phyloP scores from a whole-genome alignment of 2,888 invertebrate genomes.

The Protula sp. region DNA sequence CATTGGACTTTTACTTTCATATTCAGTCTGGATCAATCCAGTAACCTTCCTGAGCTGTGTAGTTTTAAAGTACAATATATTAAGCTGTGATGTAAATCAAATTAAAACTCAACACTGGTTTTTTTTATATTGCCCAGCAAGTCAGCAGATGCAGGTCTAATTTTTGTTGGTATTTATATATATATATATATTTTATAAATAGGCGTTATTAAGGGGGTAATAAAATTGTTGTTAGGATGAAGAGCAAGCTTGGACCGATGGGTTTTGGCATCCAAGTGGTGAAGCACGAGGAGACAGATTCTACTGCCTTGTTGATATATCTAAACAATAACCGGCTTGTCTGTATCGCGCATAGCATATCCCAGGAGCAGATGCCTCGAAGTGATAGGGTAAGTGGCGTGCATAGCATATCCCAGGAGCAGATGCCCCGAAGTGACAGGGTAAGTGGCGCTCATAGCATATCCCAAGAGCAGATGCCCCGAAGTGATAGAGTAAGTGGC shows the following conservation, averaged over 20 bases:
- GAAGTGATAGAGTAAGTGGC: conserved; percentile 10
- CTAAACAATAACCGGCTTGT: conserved; percentile 20
- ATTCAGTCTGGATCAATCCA: too few species aligned
- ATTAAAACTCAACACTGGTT: too few species aligned
- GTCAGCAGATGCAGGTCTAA: too few species aligned
- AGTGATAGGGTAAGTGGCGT: conserved; percentile 18
- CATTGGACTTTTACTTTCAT: too few species aligned
- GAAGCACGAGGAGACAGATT: conserved; percentile 4
- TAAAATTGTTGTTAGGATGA: too few species aligned
- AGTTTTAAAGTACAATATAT: too few species aligned
- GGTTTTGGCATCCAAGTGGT: conserved; percentile 9
- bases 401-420: conserved; percentile 12
- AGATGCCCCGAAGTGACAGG: conserved; percentile 12
- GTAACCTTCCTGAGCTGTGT: too few species aligned
- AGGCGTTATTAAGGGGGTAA: too few species aligned
- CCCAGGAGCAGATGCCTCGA: conserved; percentile 10
- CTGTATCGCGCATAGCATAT: conserved; percentile 16
- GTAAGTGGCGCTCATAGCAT: conserved; percentile 21
- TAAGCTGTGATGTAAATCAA: too few species aligned
- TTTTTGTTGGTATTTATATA: too few species aligned
- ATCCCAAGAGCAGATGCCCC: conserved; percentile 11
- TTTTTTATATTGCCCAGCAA: too few species aligned
- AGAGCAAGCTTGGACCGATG: neutral
- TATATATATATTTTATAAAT: too few species aligned
- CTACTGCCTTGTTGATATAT: conserved; percentile 15